Evolutionary conservation across 2,113 vertebrate species (phyloP).

Genomic region (Brachypodius melanocephalos): DNA sequence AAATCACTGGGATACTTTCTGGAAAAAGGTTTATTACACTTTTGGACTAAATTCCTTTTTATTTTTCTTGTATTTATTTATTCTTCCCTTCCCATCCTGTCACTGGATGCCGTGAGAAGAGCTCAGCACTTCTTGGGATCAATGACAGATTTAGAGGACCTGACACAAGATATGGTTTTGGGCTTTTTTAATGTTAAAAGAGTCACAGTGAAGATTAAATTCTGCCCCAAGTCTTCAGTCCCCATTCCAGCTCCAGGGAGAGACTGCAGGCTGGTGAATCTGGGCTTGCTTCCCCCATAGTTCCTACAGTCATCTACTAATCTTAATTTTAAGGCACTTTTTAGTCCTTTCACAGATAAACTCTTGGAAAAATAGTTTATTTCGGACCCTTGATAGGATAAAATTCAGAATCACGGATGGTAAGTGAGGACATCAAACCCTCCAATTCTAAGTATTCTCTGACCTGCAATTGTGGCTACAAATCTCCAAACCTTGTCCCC

Average conservation of each 20-base stretch:
- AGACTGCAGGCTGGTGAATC: neutral
- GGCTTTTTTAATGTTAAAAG: neutral
- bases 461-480: neutral
- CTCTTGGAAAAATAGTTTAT: neutral
- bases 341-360: neutral
- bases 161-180: neutral
- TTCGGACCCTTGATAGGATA: neutral
- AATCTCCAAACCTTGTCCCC: neutral
- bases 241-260: neutral
- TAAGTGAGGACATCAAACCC: neutral
- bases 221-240: rapidly evolving
- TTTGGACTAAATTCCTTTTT: neutral
- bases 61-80: neutral
- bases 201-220: neutral
- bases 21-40: neutral
- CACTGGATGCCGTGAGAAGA: neutral
- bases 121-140: neutral
- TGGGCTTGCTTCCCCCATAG: neutral
- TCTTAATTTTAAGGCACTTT: neutral
- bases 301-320: neutral
- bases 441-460: neutral
- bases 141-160: neutral
- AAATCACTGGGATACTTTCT: neutral
- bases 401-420: neutral
- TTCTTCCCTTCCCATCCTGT: neutral